phyloP scores from a whole-genome alignment of 2,888 invertebrate genomes.

The Nymphalis urticae region DNA sequence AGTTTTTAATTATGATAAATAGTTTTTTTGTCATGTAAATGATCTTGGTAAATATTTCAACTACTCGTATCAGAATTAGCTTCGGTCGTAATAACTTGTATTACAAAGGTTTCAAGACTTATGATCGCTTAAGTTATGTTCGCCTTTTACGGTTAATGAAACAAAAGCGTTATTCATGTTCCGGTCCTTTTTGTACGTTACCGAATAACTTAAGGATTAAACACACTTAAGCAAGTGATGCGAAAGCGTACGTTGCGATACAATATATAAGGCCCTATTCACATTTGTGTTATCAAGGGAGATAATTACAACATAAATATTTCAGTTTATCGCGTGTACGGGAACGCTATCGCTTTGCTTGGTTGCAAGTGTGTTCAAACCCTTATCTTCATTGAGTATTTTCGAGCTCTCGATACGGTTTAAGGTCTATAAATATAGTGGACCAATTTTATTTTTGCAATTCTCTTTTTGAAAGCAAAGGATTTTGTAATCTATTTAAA shows the following conservation, averaged over 20 bases:
- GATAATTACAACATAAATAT: no score
- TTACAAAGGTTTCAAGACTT: conserved; percentile 18
- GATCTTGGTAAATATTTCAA: conserved; percentile 19
- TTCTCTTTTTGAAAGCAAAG: background rate
- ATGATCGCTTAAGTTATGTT: conserved; percentile 56
- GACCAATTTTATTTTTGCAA: conserved; percentile 25
- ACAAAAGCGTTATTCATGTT: conserved; percentile 71
- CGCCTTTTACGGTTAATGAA: conserved; percentile 73
- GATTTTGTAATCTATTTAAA: conserved; percentile 13
- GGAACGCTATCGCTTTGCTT: background rate
- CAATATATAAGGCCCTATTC: no score
- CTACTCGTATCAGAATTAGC: conserved; percentile 21
- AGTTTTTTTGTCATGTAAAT: background rate
- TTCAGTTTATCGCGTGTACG: background rate
- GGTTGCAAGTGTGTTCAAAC: background rate
- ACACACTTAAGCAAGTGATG: background rate
- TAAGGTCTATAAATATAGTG: conserved; percentile 66
- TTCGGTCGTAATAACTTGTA: conserved; percentile 20
- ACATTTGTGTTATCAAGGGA: no score
- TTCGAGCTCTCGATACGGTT: conserved; percentile 65
- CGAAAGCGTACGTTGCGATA: background rate
- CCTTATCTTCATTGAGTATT: conserved; percentile 67
- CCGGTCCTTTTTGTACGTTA: conserved; percentile 55
- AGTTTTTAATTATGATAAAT: conserved; percentile 4
- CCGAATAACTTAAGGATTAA: conserved; percentile 58